These are phyloP conservation scores for Drosophila greeni DNA, from an alignment of 2,888 invertebrate species.

Conservation along the genomic window DNA sequence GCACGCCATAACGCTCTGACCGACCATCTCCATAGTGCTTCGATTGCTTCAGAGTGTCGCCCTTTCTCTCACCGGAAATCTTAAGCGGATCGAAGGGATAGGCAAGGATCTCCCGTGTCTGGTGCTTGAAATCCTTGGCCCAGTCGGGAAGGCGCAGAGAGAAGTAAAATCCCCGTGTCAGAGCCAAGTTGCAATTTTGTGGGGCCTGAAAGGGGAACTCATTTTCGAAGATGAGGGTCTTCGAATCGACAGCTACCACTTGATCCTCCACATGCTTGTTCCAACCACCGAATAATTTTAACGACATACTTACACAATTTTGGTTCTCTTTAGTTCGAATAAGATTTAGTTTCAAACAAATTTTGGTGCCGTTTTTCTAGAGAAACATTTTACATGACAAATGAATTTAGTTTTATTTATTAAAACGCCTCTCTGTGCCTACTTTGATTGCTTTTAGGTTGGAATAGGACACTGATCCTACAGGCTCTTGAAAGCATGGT, in stretches of 20 bases:
- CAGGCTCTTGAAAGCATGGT: neutral
- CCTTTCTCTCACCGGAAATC: neutral
- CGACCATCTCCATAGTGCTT: conserved; percentile 11
- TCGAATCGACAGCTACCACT: neutral
- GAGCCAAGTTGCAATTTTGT: conserved; percentile 28
- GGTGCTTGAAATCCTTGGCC: conserved; percentile 27
- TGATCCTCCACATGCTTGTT: conserved; percentile 8
- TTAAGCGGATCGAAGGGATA: neutral
- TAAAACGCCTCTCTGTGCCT: neutral
- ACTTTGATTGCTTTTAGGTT: neutral
- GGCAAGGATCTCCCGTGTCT: conserved; percentile 34
- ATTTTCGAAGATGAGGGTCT: neutral
- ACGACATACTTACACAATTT: conserved; percentile 33
- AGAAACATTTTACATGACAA: conserved; percentile 1
- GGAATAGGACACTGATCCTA: neutral
- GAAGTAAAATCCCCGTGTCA: conserved; percentile 42
- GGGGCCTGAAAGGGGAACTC: conserved; percentile 23
- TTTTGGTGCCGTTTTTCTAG: neutral
- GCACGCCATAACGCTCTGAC: conserved; percentile 13
- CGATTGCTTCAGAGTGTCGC: neutral
- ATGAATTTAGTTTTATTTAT: neutral
- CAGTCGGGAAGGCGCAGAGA: conserved; percentile 49
- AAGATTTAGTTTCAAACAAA: neutral
- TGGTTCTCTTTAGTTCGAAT: conserved; percentile 18
- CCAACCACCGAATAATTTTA: conserved; percentile 13